A percentile compares a stretch with the other conserved stretches of the same genome.
Conservation (phyloP, 1,140 invertebrate genomes). For the Mercenaria mercenaria region DNA sequence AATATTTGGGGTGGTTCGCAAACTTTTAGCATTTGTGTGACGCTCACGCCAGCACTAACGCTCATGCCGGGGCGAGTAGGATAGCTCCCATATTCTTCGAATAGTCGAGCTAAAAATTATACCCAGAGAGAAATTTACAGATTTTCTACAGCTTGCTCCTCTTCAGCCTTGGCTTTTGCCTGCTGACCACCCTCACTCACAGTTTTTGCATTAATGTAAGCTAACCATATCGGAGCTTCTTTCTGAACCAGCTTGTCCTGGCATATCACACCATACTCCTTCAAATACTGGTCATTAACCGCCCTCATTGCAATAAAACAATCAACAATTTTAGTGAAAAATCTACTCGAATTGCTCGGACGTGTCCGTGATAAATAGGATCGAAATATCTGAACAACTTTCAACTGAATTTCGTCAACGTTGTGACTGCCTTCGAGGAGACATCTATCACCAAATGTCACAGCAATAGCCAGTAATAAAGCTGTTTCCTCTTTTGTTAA, state of each 20-base stretch:
- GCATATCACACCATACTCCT: slow-evolving; percentile 64
- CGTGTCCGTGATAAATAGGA: slow-evolving; percentile 11
- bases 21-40: no score
- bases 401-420: slow-evolving; percentile 60
- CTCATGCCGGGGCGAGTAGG: no score
- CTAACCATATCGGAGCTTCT: slow-evolving; percentile 65
- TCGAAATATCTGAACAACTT: slow-evolving; percentile 58
- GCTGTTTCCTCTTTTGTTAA: slow-evolving; percentile 58
- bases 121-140: no score
- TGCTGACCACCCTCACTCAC: slow-evolving; percentile 1
- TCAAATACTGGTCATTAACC: slow-evolving; percentile 61
- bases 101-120: no score
- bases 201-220: slow-evolving; percentile 63
- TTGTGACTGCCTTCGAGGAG: slow-evolving; percentile 32
- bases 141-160: background rate
- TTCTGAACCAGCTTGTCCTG: slow-evolving; percentile 66
- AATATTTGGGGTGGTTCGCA: no score
- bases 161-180: background rate
- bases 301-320: slow-evolving; percentile 66
- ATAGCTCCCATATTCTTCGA: no score
- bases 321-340: slow-evolving; percentile 64
- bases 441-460: slow-evolving; percentile 64
- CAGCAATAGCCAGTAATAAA: slow-evolving; percentile 59
- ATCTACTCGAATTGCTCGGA: slow-evolving; percentile 7
- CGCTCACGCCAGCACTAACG: no score